Evolutionary conservation across 2,888 invertebrate genomes (phyloP), one percentile per base, ranked within the genome.

Genomic region (Coecobrya sp.): DNA sequence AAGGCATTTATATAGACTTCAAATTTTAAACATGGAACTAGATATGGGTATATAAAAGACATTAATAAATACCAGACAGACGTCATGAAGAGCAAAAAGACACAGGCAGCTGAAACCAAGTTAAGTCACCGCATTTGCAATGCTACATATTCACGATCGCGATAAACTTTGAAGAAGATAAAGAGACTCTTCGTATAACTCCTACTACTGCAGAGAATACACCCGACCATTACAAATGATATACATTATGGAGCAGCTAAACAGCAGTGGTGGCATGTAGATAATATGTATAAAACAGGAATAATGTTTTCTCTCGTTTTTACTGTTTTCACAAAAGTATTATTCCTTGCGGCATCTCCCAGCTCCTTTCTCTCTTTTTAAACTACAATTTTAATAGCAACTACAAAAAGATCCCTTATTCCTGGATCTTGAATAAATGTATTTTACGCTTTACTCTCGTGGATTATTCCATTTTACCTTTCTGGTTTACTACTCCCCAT

Each of bases 71-170:
- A 82, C 81, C 82, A 22, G 89, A 27, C 82, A 89, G 89, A 45
- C 68, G 82, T 49, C 82, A 19, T 59, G 45, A 87, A 76, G 22
- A 49, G 36, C 55, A 59, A 70, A 81, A 68, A 88, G 70, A 42
- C 82, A 82, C 25, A 79, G 1, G 65, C 76, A 49, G 22, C 45
- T 45, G n/a, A 88, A 89, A 62, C 70, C 25, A 22, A 70, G 68
- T 68, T 89, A 82, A 82, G 70, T 82, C 82, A 45, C 55, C 84
- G 59, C 89, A 89, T 89, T 89, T 73, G 76, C 70, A 85, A 89
- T 89, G 89, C 89, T 86, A 91, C 90, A 91, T 91, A 89, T 89
- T 89, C 89, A 89, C 89, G 76, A 89, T 85, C 85, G 76, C 90
- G 85, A 89, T 85, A 85, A 85, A 89, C 36, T 73, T 76, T 85